phyloP scores from a whole-genome alignment of 53 echinoderm and acorn worm genomes.

The Mesocentrotus franciscanus region DNA sequence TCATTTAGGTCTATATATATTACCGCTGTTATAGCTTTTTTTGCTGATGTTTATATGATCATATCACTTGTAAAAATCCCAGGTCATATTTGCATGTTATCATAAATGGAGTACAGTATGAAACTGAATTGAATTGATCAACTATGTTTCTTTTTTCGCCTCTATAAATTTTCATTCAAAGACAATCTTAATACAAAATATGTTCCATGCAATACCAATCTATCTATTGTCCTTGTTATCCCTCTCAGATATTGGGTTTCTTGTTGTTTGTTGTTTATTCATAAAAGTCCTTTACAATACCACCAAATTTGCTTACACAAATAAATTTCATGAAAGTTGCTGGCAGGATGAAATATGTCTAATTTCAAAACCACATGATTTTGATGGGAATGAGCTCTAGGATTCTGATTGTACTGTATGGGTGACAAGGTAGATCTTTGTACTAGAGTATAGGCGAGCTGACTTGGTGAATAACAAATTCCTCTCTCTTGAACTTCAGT shows the following conservation, averaged over 20 bases:
- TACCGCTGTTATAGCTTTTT: too few species aligned
- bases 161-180: neutral
- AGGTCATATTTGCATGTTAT: too few species aligned
- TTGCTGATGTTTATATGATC: too few species aligned
- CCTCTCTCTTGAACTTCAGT: neutral
- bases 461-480: neutral
- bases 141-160: neutral
- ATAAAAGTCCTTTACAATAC: neutral
- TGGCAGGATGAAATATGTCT: constrained; percentile 17
- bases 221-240: neutral
- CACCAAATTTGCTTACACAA: neutral
- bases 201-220: neutral
- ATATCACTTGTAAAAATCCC: too few species aligned
- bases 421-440: neutral
- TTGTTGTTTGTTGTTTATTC: neutral
- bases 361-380: constrained; percentile 36
- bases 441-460: neutral
- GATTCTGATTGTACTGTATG: neutral
- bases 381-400: neutral
- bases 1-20: too few species aligned
- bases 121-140: too few species aligned
- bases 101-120: too few species aligned
- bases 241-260: neutral
- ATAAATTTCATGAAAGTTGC: neutral
- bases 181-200: neutral